Evolutionary conservation across 2,113 vertebrate genomes (phyloP).

Genomic region (Pelodiscus sinensis): DNA sequence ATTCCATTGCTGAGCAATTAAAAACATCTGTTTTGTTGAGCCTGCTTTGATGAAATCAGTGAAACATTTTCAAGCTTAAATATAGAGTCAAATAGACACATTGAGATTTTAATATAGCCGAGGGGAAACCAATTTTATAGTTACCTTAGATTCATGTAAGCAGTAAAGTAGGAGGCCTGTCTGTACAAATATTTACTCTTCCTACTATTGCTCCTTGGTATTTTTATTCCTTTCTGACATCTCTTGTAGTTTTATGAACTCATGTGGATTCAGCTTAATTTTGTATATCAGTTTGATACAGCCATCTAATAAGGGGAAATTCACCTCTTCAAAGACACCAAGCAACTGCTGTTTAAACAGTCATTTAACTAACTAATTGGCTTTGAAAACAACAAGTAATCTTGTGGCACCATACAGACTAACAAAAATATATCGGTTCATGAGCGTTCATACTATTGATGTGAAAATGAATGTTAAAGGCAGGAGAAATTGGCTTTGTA

Average conservation of each 20-base stretch:
- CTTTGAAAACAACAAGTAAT: no score
- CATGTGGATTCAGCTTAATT: neutral
- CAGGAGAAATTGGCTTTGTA: no score
- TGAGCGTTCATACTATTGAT: no score
- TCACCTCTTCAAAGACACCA: rapidly evolving
- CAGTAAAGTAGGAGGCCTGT: rapidly evolving
- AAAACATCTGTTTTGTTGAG: rapidly evolving
- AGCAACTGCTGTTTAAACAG: neutral
- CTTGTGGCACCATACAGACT: no score
- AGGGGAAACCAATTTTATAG: neutral
- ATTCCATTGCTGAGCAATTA: rapidly evolving
- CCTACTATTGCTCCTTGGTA: neutral
- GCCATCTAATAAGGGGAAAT: neutral
- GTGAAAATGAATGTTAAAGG: no score
- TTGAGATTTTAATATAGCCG: neutral
- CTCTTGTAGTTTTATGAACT: neutral
- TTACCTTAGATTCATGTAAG: neutral
- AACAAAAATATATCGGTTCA: no score
- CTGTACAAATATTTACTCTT: neutral
- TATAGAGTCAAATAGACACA: neutral
- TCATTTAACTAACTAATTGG: neutral
- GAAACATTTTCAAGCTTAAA: neutral
- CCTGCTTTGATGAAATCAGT: neutral
- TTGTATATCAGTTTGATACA: neutral
- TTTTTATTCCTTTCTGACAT: neutral